Conservation (phyloP, 2,113 vertebrate species). For the Corvus hawaiiensis region DNA sequence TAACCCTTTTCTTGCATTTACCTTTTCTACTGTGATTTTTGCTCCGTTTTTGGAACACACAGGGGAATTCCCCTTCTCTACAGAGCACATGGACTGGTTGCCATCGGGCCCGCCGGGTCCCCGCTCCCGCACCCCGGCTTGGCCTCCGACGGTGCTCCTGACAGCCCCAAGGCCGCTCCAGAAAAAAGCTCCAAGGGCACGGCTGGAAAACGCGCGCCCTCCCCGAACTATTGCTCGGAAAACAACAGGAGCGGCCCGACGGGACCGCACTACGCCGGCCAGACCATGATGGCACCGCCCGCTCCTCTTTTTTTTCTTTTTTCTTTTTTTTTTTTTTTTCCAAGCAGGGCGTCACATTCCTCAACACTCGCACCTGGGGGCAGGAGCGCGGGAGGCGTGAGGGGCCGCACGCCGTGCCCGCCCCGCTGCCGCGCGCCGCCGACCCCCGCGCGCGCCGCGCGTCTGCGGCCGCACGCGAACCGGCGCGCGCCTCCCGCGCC, state of each 20-base stretch:
- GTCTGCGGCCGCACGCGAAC: no score
- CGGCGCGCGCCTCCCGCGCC: no score
- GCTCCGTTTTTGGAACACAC: background rate
- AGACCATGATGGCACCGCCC: rapidly evolving
- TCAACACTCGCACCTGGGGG: no score
- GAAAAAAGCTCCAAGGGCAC: background rate
- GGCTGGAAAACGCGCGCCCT: background rate
- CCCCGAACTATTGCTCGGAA: background rate
- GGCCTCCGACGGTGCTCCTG: background rate
- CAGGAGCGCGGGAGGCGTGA: no score
- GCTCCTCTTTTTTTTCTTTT: background rate
- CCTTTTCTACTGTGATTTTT: background rate
- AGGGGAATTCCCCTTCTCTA: background rate
- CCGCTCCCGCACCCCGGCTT: background rate
- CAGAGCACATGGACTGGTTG: background rate
- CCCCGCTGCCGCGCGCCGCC: no score
- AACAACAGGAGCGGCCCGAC: background rate
- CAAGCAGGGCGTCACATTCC: no score
- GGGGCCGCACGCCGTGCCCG: no score
- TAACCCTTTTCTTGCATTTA: background rate
- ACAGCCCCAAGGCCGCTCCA: background rate
- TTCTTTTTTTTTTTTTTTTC: background rate
- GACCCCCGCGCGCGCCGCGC: no score
- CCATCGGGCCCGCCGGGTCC: background rate
- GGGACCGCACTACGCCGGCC: rapidly evolving